A percentile compares a stretch with the other conserved stretches of the same genome.
Conservation (phyloP, 2,888 invertebrate species). For the Ptychoptera albimana region DNA sequence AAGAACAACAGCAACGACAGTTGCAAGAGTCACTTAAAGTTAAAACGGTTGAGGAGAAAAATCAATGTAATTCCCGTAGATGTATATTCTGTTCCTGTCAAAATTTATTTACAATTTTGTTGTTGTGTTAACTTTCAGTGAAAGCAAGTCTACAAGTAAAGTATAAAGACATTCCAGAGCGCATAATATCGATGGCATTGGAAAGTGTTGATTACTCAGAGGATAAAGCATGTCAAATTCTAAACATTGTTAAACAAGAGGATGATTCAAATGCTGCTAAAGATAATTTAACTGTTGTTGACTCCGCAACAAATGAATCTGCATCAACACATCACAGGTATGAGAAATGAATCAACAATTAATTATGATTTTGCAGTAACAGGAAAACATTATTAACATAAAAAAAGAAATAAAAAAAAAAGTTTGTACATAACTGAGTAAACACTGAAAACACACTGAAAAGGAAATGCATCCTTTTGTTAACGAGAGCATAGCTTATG, state of each 20-base stretch:
- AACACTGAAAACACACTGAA: too few species aligned
- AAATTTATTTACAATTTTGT: constrained; percentile 1
- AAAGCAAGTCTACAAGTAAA: constrained; percentile 51
- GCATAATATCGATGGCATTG: constrained; percentile 67
- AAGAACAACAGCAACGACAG: constrained; percentile 10
- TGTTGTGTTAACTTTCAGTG: constrained; percentile 35
- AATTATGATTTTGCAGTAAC: too few species aligned
- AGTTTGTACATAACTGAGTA: too few species aligned
- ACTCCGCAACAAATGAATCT: too few species aligned
- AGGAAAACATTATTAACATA: too few species aligned
- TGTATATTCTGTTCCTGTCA: background rate
- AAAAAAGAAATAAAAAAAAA: too few species aligned
- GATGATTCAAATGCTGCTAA: constrained; percentile 30
- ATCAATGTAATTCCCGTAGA: constrained; percentile 34
- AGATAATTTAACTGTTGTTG: too few species aligned
- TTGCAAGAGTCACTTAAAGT: constrained; percentile 36
- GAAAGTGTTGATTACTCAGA: constrained; percentile 81
- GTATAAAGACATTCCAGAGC: constrained; percentile 60
- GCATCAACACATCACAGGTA: too few species aligned
- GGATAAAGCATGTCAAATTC: constrained; percentile 61
- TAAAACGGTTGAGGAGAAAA: constrained; percentile 53
- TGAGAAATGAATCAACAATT: too few species aligned
- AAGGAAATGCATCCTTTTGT: too few species aligned
- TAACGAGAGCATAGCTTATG: too few species aligned
- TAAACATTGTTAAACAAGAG: constrained; percentile 54